Percentiles rank a stretch among this genome's conserved stretches.
Conservation (phyloP, 2,797 vertebrate species). For the Tympanoctomys barrerae region DNA sequence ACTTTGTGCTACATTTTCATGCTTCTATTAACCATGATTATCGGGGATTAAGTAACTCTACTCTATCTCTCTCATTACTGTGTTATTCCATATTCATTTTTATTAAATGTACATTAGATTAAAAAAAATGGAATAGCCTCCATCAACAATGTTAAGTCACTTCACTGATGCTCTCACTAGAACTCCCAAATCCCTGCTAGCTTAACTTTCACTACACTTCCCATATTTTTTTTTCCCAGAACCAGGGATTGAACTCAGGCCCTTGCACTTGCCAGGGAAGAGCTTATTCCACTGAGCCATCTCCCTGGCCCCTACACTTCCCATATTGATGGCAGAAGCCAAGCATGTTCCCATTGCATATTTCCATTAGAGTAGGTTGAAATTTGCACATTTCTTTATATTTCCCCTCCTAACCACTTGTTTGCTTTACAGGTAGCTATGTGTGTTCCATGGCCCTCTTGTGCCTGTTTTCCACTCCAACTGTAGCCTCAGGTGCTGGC, state of each 20-base stretch:
- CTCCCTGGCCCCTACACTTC: background rate
- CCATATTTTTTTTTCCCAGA: background rate
- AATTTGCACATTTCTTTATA: background rate
- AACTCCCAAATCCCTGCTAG: background rate
- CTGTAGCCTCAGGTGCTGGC: background rate
- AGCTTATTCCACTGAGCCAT: too few relatives aligned
- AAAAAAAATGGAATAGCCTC: background rate
- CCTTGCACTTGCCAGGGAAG: too few relatives aligned
- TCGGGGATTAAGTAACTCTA: background rate
- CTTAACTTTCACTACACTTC: background rate
- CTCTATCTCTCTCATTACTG: background rate
- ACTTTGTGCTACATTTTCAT: background rate
- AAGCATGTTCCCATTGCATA: background rate
- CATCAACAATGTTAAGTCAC: background rate
- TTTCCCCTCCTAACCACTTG: background rate
- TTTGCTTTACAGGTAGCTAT: background rate
- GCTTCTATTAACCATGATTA: slow-evolving; percentile 31
- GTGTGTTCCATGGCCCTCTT: background rate
- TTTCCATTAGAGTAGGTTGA: background rate
- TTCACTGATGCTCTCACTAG: background rate
- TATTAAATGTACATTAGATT: background rate
- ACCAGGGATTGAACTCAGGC: too few relatives aligned
- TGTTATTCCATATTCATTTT: background rate
- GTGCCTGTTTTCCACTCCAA: background rate
- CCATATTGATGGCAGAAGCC: background rate